Conservation (phyloP, 2,797 vertebrate genomes). For the Xenopus petersii region DNA sequence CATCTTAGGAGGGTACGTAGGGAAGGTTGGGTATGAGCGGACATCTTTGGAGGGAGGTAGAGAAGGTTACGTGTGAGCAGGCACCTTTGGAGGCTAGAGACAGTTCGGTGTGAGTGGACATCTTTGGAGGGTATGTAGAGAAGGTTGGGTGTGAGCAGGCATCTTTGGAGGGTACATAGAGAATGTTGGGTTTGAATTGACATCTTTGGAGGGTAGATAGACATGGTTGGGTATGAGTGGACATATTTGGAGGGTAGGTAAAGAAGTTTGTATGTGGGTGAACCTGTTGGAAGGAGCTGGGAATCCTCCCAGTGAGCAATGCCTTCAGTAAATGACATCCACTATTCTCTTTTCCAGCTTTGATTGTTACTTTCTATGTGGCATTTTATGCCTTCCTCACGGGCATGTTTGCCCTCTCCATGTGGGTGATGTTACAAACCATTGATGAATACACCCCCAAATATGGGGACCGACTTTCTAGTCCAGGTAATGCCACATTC, state of each 20-base stretch:
- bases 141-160: not conserved
- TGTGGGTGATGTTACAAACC: conserved; percentile 91
- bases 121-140: conserved; percentile 66
- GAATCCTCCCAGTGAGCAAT: no score
- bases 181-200: not conserved
- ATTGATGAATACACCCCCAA: conserved; percentile 85
- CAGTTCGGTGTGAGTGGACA: conserved; percentile 6
- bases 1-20: conserved; percentile 23
- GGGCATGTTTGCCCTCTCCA: conserved; percentile 68
- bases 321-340: not conserved
- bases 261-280: no score
- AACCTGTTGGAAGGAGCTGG: not conserved
- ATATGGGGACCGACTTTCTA: conserved; percentile 83
- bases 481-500: conserved; percentile 70
- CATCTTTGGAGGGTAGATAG: no score
- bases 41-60: no score
- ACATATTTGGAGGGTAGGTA: no score
- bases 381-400: conserved; percentile 85
- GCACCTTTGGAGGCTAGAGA: no score
- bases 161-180: not conserved
- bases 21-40: conserved; percentile 50
- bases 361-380: conserved; percentile 86
- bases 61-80: no score
- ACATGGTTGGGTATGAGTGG: no score
- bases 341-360: conserved; percentile 64